Percentiles rank a stretch among this genome's conserved stretches.
These are phyloP conservation scores for Saccostrea cuccullata DNA, from an alignment of 1,140 invertebrate genomes.

Conservation along the genomic window DNA sequence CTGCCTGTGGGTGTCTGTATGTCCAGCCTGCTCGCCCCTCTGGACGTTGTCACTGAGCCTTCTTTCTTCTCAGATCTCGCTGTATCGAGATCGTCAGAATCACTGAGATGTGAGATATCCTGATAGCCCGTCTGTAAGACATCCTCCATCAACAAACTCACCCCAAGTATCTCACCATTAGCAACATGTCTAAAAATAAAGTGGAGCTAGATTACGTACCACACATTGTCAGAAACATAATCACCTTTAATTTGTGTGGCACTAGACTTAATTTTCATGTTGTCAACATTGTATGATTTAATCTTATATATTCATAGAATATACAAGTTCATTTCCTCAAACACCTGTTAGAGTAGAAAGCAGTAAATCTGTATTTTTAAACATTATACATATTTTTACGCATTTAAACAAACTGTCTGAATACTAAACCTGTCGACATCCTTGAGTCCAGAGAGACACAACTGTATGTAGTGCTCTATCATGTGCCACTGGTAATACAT, in stretches of 20 bases:
- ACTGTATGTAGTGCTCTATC: slow-evolving; percentile 74
- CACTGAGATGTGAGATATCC: slow-evolving; percentile 63
- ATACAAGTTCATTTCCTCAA: background rate
- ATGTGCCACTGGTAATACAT: slow-evolving; percentile 74
- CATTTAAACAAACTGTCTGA: background rate
- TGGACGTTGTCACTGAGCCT: slow-evolving; percentile 40
- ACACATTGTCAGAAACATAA: background rate
- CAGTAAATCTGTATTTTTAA: background rate
- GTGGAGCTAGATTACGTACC: background rate
- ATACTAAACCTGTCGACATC: slow-evolving; percentile 76
- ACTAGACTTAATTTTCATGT: too few relatives aligned
- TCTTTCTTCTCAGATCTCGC: slow-evolving; percentile 52
- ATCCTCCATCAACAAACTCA: slow-evolving; percentile 77
- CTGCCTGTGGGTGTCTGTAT: slow-evolving; percentile 40
- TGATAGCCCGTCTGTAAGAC: slow-evolving; percentile 72
- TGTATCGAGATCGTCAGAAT: slow-evolving; percentile 54
- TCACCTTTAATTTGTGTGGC: background rate
- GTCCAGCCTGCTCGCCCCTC: slow-evolving; percentile 49
- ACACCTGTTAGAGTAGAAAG: background rate
- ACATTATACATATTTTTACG: too few relatives aligned
- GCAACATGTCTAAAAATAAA: slow-evolving; percentile 72
- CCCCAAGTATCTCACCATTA: slow-evolving; percentile 77
- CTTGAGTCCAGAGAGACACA: slow-evolving; percentile 76
- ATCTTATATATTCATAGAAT: background rate
- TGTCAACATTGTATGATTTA: background rate